These are phyloP conservation scores for Pseudoips prasinana DNA, from an alignment of 2,888 invertebrate genomes.

Conservation along the genomic window DNA sequence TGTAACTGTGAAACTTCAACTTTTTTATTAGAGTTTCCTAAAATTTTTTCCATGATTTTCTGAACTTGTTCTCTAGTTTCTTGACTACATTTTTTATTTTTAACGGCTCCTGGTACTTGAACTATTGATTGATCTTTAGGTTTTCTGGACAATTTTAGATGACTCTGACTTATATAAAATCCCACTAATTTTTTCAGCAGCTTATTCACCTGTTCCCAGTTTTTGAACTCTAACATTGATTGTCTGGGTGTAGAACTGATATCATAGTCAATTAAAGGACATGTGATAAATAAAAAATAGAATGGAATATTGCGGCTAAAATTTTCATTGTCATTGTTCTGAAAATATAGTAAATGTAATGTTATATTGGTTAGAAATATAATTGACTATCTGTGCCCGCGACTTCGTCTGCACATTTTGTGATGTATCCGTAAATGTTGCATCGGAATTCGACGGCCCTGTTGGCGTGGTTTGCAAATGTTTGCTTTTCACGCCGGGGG, in stretches of 20 bases:
- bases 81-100: constrained; percentile 13
- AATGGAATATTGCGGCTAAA: constrained; percentile 45
- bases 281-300: constrained; percentile 80
- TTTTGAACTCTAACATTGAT: constrained; percentile 78
- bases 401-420: too few species aligned
- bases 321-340: constrained; percentile 38
- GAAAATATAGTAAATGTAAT: constrained; percentile 15
- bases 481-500: too few species aligned
- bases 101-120: constrained; percentile 13
- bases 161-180: constrained; percentile 51
- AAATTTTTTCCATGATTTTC: constrained; percentile 63
- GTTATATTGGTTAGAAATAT: too few species aligned
- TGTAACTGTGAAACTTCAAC: constrained; percentile 52
- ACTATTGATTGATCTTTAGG: constrained; percentile 2
- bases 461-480: too few species aligned
- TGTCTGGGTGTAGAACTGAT: constrained; percentile 69
- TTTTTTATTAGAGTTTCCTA: constrained; percentile 55
- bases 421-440: too few species aligned
- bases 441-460: too few species aligned
- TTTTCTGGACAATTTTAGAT: constrained; percentile 35
- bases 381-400: too few species aligned
- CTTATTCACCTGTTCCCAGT: constrained; percentile 67
- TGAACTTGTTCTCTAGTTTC: constrained; percentile 57
- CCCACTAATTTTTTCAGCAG: constrained; percentile 56
- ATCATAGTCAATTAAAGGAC: constrained; percentile 80